Percentiles rank a stretch among this genome's conserved stretches.
Conservation (phyloP, 2,113 vertebrate species). For the Lonchura striata region DNA sequence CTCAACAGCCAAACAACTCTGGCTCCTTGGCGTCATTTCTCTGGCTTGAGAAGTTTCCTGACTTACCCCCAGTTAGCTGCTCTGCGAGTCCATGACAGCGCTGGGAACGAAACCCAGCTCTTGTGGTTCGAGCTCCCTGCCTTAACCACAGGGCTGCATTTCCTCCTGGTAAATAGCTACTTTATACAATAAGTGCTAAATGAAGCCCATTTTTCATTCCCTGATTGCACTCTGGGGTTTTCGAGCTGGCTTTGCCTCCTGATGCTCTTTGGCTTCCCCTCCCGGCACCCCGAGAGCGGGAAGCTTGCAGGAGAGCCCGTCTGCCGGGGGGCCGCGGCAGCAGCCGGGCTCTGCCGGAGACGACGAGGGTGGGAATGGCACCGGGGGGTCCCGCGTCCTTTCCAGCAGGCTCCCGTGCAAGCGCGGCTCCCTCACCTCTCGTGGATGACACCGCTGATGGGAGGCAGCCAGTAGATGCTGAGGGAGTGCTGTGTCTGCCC, state of each 20-base stretch:
- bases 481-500: slow-evolving; percentile 82
- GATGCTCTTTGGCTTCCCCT: not conserved
- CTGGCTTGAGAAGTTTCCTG: not conserved
- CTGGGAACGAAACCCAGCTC: slow-evolving; percentile 28
- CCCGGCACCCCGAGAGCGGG: not conserved
- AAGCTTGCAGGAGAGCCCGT: not conserved
- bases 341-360: not conserved
- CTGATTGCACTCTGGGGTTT: slow-evolving; percentile 48
- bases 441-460: slow-evolving; percentile 83
- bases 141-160: slow-evolving; percentile 64
- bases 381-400: not conserved
- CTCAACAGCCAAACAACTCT: not conserved
- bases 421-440: slow-evolving; percentile 80
- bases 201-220: slow-evolving; percentile 53
- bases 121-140: slow-evolving; percentile 40
- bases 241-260: not conserved
- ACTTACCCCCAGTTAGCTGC: slow-evolving; percentile 11
- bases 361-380: accelerated
- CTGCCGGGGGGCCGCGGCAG: not conserved
- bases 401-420: not conserved
- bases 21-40: not conserved
- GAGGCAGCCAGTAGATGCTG: slow-evolving; percentile 89
- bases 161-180: slow-evolving; percentile 58
- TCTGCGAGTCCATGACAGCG: not conserved
- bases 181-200: slow-evolving; percentile 68